A percentile compares a stretch with the other conserved stretches of the same genome.
Conservation (phyloP, 2,113 vertebrate genomes). For the Spermophilus dauricus region DNA sequence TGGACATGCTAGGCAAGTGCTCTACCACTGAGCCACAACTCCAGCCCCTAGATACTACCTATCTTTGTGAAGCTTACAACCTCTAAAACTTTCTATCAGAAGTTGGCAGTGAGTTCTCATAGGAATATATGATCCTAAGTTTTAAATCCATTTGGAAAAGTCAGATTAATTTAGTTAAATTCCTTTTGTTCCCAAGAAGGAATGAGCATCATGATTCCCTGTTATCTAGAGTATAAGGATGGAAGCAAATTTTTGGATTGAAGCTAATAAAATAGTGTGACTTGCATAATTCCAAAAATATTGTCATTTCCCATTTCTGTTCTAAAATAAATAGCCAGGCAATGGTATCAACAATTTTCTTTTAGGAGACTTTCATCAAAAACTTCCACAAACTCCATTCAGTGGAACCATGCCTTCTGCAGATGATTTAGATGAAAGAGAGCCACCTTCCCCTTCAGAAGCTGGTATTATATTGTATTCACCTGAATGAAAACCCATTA, state of each 20-base stretch:
- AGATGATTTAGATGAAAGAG: too few relatives aligned
- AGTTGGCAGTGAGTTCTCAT: neutral
- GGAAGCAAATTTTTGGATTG: neutral
- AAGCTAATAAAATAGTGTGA: conserved; percentile 50
- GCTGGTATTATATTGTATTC: conserved; percentile 82
- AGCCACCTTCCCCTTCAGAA: too few relatives aligned
- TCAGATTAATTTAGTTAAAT: conserved; percentile 26
- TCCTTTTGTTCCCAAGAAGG: neutral
- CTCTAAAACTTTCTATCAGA: neutral
- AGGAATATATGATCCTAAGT: neutral
- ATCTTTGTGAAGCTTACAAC: neutral
- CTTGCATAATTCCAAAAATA: neutral
- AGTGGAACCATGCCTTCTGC: too few relatives aligned
- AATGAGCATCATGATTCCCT: neutral
- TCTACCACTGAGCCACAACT: too few relatives aligned
- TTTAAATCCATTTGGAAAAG: conserved; percentile 38
- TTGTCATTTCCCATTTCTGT: neutral
- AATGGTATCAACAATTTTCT: conserved; percentile 47
- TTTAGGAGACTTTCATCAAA: too few relatives aligned
- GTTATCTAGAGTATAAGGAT: conserved; percentile 29
- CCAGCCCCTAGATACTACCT: neutral
- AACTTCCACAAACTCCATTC: too few relatives aligned
- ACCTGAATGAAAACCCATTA: neutral
- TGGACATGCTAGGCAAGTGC: too few relatives aligned
- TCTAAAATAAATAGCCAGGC: neutral